Conservation (phyloP, 2,113 vertebrate species). For the Chaenocephalus aceratus region DNA sequence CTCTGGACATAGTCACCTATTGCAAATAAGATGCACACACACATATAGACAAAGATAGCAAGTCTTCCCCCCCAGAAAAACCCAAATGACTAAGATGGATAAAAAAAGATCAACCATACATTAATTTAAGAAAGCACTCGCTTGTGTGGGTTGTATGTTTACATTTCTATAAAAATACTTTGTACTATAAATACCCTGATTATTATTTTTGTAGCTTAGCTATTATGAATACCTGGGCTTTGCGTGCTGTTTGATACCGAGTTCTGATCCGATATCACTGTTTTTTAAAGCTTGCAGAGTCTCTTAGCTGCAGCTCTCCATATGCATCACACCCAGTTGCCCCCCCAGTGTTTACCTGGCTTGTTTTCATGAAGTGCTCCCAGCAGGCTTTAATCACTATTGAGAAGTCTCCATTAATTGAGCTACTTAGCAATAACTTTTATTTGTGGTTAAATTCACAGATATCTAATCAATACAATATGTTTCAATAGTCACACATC, state of each 20-base stretch:
- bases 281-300: conserved; percentile 15
- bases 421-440: neutral
- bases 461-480: neutral
- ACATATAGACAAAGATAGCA: neutral
- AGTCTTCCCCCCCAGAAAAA: neutral
- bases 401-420: neutral
- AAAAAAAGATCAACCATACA: neutral
- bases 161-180: neutral
- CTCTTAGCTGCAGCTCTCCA: neutral
- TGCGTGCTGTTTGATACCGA: too few relatives aligned
- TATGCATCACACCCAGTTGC: neutral
- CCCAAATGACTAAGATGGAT: neutral
- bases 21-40: neutral
- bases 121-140: neutral
- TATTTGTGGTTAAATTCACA: neutral
- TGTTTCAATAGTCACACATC: neutral
- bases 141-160: neutral
- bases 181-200: neutral
- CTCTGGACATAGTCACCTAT: neutral
- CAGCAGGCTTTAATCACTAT: neutral
- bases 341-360: neutral
- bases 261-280: too few relatives aligned
- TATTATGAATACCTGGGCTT: too few relatives aligned
- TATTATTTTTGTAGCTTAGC: too few relatives aligned
- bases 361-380: neutral